Conservation (phyloP, 2,888 invertebrate species). For the Oxytorus armatus region DNA sequence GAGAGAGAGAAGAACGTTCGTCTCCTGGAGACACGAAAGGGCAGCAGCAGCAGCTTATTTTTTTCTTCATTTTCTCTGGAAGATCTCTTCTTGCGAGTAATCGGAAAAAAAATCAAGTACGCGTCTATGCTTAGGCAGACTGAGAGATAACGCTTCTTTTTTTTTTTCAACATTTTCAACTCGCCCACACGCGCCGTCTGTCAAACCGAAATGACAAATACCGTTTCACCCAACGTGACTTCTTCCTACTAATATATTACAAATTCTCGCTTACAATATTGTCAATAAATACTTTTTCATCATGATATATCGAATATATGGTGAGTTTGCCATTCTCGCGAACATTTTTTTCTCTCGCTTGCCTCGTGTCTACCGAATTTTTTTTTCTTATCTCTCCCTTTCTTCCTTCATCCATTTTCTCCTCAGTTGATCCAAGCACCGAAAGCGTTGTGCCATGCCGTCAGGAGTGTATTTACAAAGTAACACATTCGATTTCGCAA, state of each 20-base stretch:
- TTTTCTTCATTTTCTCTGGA: no score
- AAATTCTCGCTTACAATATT: conserved; percentile 21
- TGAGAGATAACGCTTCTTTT: no score
- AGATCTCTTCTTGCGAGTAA: no score
- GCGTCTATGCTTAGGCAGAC: no score
- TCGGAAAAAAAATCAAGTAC: no score
- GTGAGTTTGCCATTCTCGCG: conserved; percentile 1
- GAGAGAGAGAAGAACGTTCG: background rate
- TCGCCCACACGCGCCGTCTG: conserved; percentile 41
- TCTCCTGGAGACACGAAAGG: no score
- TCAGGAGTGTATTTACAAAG: conserved; percentile 23
- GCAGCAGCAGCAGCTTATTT: no score
- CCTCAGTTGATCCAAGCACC: no score
- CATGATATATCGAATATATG: conserved; percentile 19
- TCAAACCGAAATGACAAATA: conserved; percentile 20
- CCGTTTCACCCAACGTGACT: no score
- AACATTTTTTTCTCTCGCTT: no score
- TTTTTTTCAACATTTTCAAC: conserved; percentile 14
- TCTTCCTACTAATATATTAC: conserved; percentile 1
- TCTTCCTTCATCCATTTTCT: conserved; percentile 25
- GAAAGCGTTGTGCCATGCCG: background rate
- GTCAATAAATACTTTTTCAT: conserved; percentile 51
- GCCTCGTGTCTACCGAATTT: background rate
- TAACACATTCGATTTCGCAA: conserved; percentile 19
- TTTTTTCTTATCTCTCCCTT: conserved; percentile 2